Evolutionary conservation across 2,888 invertebrate genomes (phyloP).

Genomic region (Taenaris catops): DNA sequence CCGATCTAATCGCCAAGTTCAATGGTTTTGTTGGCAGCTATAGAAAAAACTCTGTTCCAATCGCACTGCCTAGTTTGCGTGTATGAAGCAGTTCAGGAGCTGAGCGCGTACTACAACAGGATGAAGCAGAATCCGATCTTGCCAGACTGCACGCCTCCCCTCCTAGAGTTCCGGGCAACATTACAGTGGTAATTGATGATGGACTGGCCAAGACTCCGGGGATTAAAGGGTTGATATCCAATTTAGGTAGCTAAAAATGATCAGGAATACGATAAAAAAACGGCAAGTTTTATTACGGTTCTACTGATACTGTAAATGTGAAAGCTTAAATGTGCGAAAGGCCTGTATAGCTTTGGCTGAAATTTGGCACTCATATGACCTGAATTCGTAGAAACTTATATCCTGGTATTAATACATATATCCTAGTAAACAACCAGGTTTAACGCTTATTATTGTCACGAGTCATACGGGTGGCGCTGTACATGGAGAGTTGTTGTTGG

Average conservation of each 20-base stretch:
- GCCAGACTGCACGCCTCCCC: constrained; percentile 85
- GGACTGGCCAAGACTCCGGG: constrained; percentile 59
- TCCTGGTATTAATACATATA: no score
- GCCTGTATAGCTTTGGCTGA: no score
- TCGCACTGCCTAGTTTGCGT: not conserved
- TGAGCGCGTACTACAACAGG: constrained; percentile 94
- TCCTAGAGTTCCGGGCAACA: constrained; percentile 35
- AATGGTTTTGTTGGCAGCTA: not conserved
- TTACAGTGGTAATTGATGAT: constrained; percentile 49
- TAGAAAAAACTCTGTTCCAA: not conserved
- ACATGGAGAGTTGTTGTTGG: no score
- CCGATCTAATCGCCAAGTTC: not conserved
- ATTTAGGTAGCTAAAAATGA: constrained; percentile 51
- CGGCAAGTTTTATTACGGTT: no score
- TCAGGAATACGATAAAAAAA: no score
- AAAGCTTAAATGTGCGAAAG: no score
- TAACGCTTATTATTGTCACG: no score
- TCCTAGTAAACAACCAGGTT: no score
- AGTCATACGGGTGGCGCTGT: no score
- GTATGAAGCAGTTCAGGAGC: constrained; percentile 97
- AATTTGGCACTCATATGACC: no score
- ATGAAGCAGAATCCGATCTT: constrained; percentile 95
- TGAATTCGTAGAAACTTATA: no score
- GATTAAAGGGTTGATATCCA: constrained; percentile 51
- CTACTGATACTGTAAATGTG: no score